Evolutionary conservation across 2,888 invertebrate genomes (phyloP), one percentile per base, ranked within the genome.

Genomic region (Cantharis lateralis): DNA sequence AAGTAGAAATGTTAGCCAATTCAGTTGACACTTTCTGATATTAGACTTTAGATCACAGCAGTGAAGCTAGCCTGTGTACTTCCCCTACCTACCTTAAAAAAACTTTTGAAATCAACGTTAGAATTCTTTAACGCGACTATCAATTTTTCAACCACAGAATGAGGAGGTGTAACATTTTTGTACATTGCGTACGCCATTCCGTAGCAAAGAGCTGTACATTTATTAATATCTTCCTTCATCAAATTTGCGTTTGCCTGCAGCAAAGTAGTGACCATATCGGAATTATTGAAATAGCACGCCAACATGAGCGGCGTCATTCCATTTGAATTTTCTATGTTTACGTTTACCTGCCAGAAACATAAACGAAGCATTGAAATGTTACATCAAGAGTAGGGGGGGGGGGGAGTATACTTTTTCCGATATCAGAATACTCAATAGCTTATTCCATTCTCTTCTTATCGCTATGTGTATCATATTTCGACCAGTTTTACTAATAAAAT

Each of bases 231-330:
- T 79, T 87, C 86, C 28, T 83, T 80, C 11, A 84, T 80, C 18
- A 87, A 80, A 74, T 85, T 83, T 3, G 88, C 88, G 3, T 85
- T 84, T 13, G 81, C 82, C 4, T 80, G 77, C 15, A 88, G 76
- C 7, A 89, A 78, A 7, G 82, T 79, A 13, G 82, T 81, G 3
- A 87, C 86, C 26, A 87, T 84, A 15, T 81, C 76, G 24, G 81
- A 74, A 79, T 87, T 86, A 75, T 86, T 87, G 11, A 86, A 81
- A 68, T 86, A 87, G 70, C 88, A 86, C 2, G 88, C 88, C 75
- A 88, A 81, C 87, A 88, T 89, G 61, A 88, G 80, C 0, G 88
- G 86, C 3, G 88, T 88, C 7, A 88, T 86, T 2, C 87, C 87
- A 78, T 86, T 87, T 2, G 83, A 80, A 74, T 86, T 86, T n/a